Base-by-base conservation (phyloP, 2,797 vertebrate species). In the Notamacropus eugenii region DNA sequence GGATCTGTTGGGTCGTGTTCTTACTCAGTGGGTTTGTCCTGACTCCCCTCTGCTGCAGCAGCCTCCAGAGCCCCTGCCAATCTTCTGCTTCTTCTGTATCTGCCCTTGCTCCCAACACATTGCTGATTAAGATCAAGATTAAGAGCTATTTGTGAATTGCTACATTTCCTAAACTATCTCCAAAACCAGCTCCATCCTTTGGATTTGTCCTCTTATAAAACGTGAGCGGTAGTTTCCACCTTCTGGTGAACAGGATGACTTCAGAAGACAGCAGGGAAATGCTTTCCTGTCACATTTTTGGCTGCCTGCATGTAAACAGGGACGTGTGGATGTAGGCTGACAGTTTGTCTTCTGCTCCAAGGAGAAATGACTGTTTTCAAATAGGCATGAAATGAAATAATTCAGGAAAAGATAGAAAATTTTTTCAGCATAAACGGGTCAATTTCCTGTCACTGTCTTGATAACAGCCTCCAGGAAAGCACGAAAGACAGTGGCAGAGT, bases 401-500 rank as follows among this genome's bases (percentile, higher is more conserved):
- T 94, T 91, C 96, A 97, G 95, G 98, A 98, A 94, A 96, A 10
- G 97, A 97, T 95, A 97, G 74, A 50, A 95, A 97, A 98, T 95
- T 87, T 98, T 97, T 98, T 98, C 97, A 95, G 97, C 96, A 96
- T 97, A 98, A 98, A 97, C 98, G 97, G 96, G 97, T 98, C 98
- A 97, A 97, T 98, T 98, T 98, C 97, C 97, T 98, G 95, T 98
- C 98, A 97, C 98, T 97, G 98, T 98, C 96, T 98, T 95, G 93
- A 96, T 98, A 98, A 98, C 96, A 98, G 98, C 98, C 98, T 98
- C 95, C 97, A 94, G 46, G 97, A 98, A 97, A 93, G 91, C 93
- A 92, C 90, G 95, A 91, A 94, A 97, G 97, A 96, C 95, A 94
- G 94, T 95, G 94, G 95, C 94, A 95, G 93, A 97, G 74, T 27